phyloP scores from a whole-genome alignment of 2,888 invertebrate genomes.

The Phymatocera aterrima region DNA sequence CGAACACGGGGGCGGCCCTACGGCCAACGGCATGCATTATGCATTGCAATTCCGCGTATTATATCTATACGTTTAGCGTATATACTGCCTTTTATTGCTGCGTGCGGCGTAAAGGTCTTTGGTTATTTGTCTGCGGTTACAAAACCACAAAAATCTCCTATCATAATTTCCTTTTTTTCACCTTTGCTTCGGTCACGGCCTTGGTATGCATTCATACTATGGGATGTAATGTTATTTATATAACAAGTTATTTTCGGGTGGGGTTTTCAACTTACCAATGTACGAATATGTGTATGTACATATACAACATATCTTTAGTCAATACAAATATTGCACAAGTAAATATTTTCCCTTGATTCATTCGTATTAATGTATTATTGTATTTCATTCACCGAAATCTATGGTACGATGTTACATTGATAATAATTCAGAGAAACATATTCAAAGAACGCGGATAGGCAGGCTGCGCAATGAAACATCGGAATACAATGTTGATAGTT shows the following conservation, averaged over 20 bases:
- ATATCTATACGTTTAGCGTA: neutral
- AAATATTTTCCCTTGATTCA: no score
- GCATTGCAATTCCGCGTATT: neutral
- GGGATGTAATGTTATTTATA: neutral
- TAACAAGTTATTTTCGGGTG: constrained; percentile 1
- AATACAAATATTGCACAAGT: no score
- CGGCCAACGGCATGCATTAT: constrained; percentile 22
- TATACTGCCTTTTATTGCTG: neutral
- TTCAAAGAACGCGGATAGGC: no score
- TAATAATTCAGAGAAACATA: no score
- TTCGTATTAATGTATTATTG: no score
- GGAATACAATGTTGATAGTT: no score
- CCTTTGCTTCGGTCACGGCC: neutral
- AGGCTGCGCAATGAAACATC: no score
- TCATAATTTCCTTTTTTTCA: neutral
- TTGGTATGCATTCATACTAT: no score
- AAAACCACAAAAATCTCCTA: neutral
- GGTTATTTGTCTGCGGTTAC: constrained; percentile 3
- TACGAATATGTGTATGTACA: neutral
- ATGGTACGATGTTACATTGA: no score
- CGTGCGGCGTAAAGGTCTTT: neutral
- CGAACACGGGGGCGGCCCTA: constrained; percentile 17
- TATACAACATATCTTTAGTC: neutral
- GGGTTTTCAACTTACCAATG: constrained; percentile 1
- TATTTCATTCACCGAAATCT: no score